Base-by-base conservation (phyloP, 92 coral and sea anemone genomes). In the Parazoanthus swiftii region DNA sequence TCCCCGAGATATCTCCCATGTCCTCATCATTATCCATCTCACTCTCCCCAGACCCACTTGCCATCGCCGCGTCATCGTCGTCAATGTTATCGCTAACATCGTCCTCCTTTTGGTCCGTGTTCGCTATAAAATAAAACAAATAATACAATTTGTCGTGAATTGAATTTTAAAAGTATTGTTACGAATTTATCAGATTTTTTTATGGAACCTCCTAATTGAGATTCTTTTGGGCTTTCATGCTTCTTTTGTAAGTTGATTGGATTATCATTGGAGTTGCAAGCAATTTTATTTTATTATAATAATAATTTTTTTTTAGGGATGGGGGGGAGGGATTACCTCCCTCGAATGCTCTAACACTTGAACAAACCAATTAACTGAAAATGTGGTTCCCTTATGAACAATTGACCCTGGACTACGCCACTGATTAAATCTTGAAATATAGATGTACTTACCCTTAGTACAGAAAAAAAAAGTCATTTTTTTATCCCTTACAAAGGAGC, bases 1-100 rank as follows among this genome's bases (percentile, higher is more conserved):
- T 78, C 39, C 82, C 82, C 65, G 82, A 78, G 4, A 35, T 78
- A 7, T 78, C 82, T n/a, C n/a, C 82, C 66, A 46, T 78, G 33
- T 29, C 82, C 65, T 78, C 82, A 20, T 67, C 36, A 35, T 58
- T 68, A n/a, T 80, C 36, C 29, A 58, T 35, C 46, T 80, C 85
- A 56, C 73, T 80, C 48, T 80, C 85, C 85, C 73, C 85, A 80
- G 85, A 80, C 6, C 85, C 85, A 58, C 85, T 80, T 33, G 13
- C 85, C 33, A 56, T 56, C 5, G n/a, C 72, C 10, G 72, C 70
- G 38, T 80, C 85, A 2, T 56, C 71, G 2, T 80, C 50, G 6
- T 80, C 85, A 16, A 13, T 80, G 48, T 46, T 80, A 38, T 85
- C 79, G 36, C 50, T 68, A 21, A 70, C 29, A 14, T 68, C 65